Conservation (phyloP, 1,140 invertebrate species). For the Dermatophagoides farinae region DNA sequence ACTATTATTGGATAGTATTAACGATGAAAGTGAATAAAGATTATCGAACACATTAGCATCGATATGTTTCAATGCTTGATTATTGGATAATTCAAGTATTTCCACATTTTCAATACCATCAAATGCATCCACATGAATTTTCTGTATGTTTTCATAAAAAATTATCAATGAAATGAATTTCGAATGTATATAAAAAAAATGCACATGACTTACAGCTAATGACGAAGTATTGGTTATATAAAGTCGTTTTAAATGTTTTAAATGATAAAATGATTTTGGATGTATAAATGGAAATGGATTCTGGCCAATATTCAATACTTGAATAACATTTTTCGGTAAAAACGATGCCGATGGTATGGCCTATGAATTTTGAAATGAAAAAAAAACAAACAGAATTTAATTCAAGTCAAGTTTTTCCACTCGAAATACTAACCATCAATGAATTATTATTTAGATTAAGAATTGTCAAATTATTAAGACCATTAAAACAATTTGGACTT, state of each 20-base stretch:
- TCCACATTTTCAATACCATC: constrained; percentile 36
- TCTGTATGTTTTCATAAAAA: constrained; percentile 17
- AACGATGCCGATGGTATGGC: constrained; percentile 14
- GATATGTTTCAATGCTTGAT: constrained; percentile 24
- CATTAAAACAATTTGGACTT: constrained; percentile 46
- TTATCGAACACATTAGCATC: constrained; percentile 49
- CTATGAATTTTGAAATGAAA: constrained; percentile 14
- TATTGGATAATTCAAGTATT: constrained; percentile 36
- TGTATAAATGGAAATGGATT: constrained; percentile 17
- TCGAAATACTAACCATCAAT: constrained; percentile 46
- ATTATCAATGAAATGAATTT: constrained; percentile 6
- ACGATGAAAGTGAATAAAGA: constrained; percentile 41
- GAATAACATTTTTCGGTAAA: constrained; percentile 15
- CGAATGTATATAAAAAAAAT: not conserved
- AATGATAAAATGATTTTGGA: not conserved
- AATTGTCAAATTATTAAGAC: constrained; percentile 44
- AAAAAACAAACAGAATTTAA: not conserved
- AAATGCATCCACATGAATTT: constrained; percentile 24
- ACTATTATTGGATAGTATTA: constrained; percentile 25
- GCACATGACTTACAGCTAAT: not conserved
- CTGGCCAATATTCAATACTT: constrained; percentile 22
- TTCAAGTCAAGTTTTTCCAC: constrained; percentile 18
- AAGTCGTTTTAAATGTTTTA: not conserved
- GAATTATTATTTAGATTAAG: constrained; percentile 57
- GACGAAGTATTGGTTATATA: not conserved